These are phyloP conservation scores for Nomia melanderi DNA, from an alignment of 1,140 invertebrate species.

Conservation along the genomic window DNA sequence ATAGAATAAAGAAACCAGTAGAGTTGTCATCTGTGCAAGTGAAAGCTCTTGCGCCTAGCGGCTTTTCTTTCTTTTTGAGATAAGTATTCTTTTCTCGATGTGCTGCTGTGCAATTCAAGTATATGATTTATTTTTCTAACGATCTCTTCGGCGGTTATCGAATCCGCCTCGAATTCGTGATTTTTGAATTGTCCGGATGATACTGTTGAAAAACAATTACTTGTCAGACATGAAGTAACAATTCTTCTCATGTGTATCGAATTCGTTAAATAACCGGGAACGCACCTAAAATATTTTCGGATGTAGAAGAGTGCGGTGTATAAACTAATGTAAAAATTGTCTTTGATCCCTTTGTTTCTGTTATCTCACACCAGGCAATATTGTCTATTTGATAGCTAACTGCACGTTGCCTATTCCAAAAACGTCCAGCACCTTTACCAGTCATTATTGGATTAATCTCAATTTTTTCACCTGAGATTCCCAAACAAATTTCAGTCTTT, in stretches of 20 bases:
- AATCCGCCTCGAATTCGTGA: slow-evolving; percentile 93
- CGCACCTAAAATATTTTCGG: slow-evolving; percentile 74
- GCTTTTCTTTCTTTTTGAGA: slow-evolving; percentile 84
- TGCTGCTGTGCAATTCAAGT: slow-evolving; percentile 89
- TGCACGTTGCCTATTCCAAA: slow-evolving; percentile 87
- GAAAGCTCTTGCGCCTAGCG: slow-evolving; percentile 82
- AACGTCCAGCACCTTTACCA: slow-evolving; percentile 85
- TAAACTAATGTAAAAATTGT: slow-evolving; percentile 85
- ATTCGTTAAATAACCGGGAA: neutral
- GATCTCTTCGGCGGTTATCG: slow-evolving; percentile 88
- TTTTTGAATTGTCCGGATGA: slow-evolving; percentile 85
- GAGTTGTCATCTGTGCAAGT: slow-evolving; percentile 79
- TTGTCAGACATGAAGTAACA: neutral
- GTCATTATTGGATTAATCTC: slow-evolving; percentile 92
- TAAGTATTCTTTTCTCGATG: slow-evolving; percentile 89
- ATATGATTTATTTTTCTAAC: slow-evolving; percentile 94
- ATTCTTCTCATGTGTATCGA: slow-evolving; percentile 14
- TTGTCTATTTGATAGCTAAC: slow-evolving; percentile 91
- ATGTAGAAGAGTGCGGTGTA: slow-evolving; percentile 72
- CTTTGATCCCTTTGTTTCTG: slow-evolving; percentile 85
- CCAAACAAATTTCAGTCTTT: slow-evolving; percentile 91
- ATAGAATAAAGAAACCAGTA: slow-evolving; percentile 66
- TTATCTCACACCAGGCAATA: slow-evolving; percentile 92
- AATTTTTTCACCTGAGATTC: slow-evolving; percentile 94
- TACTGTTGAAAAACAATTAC: slow-evolving; percentile 66